A percentile compares a stretch with the other conserved stretches of the same genome.
phyloP scores from a whole-genome alignment of 2,888 invertebrate species.

The Sarcophaga carnaria region DNA sequence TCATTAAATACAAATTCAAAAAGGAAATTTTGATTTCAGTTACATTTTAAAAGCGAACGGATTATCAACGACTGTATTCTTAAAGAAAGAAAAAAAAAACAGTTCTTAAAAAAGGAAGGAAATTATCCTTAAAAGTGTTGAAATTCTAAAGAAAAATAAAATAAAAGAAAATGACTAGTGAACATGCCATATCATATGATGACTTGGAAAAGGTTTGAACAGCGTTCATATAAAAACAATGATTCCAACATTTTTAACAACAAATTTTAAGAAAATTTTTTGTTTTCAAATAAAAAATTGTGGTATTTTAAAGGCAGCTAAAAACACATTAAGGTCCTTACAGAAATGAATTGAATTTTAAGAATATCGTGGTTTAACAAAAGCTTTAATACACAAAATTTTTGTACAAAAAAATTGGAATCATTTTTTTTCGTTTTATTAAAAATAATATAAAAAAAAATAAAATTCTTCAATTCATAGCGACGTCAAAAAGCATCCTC shows the following conservation, averaged over 20 bases:
- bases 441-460: neutral
- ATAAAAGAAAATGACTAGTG: conserved; percentile 62
- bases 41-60: conserved; percentile 49
- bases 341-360: neutral
- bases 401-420: neutral
- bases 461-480: conserved; percentile 63
- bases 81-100: neutral
- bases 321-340: neutral
- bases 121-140: conserved; percentile 26
- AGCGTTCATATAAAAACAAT: neutral
- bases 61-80: conserved; percentile 16
- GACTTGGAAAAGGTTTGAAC: conserved; percentile 78
- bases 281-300: neutral
- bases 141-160: conserved; percentile 16
- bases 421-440: neutral
- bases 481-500: conserved; percentile 77
- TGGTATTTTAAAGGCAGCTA: neutral
- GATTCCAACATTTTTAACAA: neutral
- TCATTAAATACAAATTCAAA: conserved; percentile 60
- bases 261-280: neutral
- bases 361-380: neutral
- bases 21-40: conserved; percentile 56
- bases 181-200: conserved; percentile 75
- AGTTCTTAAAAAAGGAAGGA: neutral
- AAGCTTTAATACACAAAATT: too few relatives aligned